These are phyloP conservation scores for Scylla paramamosain DNA, from an alignment of 1,140 invertebrate species.

Conservation along the genomic window DNA sequence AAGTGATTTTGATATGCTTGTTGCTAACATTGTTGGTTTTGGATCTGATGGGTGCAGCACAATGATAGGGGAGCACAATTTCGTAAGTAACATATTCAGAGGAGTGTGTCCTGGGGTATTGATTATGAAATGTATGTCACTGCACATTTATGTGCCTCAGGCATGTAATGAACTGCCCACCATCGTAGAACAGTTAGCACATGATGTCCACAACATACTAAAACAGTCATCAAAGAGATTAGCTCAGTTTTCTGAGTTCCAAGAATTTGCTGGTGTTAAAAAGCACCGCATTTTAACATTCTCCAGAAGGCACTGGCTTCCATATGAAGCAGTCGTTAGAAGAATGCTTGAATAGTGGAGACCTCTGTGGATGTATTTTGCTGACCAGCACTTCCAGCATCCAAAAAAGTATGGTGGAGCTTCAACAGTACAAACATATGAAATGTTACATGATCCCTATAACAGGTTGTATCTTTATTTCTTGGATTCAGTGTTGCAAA, in stretches of 20 bases:
- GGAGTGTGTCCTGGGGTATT: background rate
- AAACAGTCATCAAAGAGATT: no score
- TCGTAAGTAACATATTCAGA: background rate
- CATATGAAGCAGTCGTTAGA: slow-evolving; percentile 38
- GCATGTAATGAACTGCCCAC: background rate
- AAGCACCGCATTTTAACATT: slow-evolving; percentile 16
- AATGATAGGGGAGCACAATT: no score
- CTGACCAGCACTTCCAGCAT: background rate
- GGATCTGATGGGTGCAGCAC: no score
- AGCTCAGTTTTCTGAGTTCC: slow-evolving; percentile 24
- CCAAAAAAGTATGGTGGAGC: background rate
- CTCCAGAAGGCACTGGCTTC: slow-evolving; percentile 7
- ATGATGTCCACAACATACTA: slow-evolving; percentile 40
- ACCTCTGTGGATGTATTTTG: slow-evolving; percentile 16
- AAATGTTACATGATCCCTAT: slow-evolving; percentile 29
- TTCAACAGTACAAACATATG: background rate
- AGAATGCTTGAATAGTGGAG: slow-evolving; percentile 30
- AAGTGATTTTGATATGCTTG: no score
- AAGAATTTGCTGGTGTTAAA: background rate
- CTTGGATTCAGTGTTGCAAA: no score
- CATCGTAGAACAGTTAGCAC: slow-evolving; percentile 28
- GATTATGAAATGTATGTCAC: no score
- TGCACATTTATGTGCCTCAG: slow-evolving; percentile 40
- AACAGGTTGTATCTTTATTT: slow-evolving; percentile 9
- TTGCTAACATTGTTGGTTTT: no score